Base-by-base conservation (phyloP, 2,888 invertebrate species). In the Drosophila paucipuncta region DNA sequence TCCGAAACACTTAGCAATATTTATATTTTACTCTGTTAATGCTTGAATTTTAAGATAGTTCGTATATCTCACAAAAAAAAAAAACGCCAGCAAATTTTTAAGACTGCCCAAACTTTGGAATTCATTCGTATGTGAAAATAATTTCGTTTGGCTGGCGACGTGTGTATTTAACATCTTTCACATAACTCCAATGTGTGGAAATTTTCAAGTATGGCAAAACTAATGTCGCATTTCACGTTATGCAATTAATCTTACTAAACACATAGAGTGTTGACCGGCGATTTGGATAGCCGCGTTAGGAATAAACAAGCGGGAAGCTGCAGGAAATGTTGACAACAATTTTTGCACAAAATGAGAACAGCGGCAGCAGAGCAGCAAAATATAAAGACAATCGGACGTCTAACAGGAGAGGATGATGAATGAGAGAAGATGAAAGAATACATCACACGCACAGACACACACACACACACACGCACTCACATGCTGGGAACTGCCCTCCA, bases 311-410 rank as follows among this genome's bases (percentile, higher is more conserved):
- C 52, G 76, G 59, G 63, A 31, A 60, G 72, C 69, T 52, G 55
- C 72, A 78, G 71, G 73, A 78, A 82, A 82, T 83, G 81, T 78
- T 76, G 87, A 78, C 80, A 86, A 76, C 63, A 82, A 78, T 83
- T 83, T 83, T 81, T 78, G 76, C 73, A 78, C 81, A 77, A 63
- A 78, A 75, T 61, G 62, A 57, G 49, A 63, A 28, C 70, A 74
- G 53, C 61, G 50, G 18, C 47, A 66, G 70, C 64, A 58, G 47
- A 43, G 68, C 74, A 72, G 39, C 61, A 75, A 82, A 78, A 68
- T 64, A 54, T 60, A 61, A 71, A 73, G 65, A 80, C 71, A 79
- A 74, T 50, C 76, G 67, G 63, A 70, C n/a, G 58, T 61, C 72
- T 66, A 63, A 74, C 59, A 68, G 39, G 18, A 57, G 47, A 50